Evolutionary conservation across 2,113 vertebrate species (phyloP), one percentile per base, ranked within the genome.

Genomic region (Bujurquina vittata): DNA sequence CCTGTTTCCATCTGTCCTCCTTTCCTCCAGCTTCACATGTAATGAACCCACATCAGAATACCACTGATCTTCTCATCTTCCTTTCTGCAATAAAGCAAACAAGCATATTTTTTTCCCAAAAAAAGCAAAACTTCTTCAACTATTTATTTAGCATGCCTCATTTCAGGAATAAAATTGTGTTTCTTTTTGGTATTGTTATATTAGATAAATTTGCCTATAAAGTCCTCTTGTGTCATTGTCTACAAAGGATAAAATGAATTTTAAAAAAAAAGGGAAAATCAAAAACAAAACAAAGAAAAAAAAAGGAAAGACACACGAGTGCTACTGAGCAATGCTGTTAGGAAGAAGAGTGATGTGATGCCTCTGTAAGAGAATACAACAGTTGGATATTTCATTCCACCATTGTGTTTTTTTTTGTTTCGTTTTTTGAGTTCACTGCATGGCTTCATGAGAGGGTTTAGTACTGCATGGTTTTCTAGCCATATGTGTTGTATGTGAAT

Each of bases 81-180:
- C 67, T 72, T 20, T 29, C 46, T 14, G 3, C 46, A 52, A n/a
- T 54, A 49, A 23, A 31, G 18, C 10, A 10, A 54, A 54, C 29
- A 54, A 76, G 37, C 23, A 59, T 29, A 26, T 1, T 57, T 59
- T 1, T 80, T 79, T 60, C 59, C 46, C 58, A 81, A 80, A 81
- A 80, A 46, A 67, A 33, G 22, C 58, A 67, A 55, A 77, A 17
- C 29, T 82, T 22, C 56, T 61, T 63, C 17, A 11, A 11, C 46
- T 85, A 61, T 86, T 85, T 35, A 86, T 78, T 84, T 80, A 83
- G 93, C 94, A 95, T 94, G 93, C 89, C 67, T 83, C 84, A 85
- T 88, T 85, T 84, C 83, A 88, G 84, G 76, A 79, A 87, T 85
- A 85, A 69, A 87, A 81, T 75, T 84, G 84, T 89, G 58, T 85